Percentiles rank a stretch among this genome's conserved stretches.
These are phyloP conservation scores for Styela plicata DNA, from an alignment of 23 tunicate genomes.

Conservation along the genomic window DNA sequence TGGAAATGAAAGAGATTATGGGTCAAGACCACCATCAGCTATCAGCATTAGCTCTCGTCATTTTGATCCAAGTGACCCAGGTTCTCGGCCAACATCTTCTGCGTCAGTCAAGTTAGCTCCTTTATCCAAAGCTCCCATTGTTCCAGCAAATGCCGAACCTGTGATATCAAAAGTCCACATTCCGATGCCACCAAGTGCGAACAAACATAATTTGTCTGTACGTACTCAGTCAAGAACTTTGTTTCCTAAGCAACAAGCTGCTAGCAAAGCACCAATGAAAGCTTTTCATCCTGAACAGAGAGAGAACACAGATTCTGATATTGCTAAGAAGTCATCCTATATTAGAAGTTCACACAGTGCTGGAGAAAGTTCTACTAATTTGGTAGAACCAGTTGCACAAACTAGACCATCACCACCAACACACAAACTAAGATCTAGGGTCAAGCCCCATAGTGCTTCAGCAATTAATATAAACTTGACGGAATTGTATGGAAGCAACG, in stretches of 20 bases:
- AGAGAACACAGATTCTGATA: not conserved
- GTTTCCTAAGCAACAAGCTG: not conserved
- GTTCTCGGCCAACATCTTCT: conserved; percentile 45
- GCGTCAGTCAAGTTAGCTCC: conserved; percentile 55
- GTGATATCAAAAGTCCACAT: not conserved
- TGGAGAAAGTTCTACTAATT: not conserved
- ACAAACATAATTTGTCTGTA: not conserved
- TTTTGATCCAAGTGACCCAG: conserved; percentile 67
- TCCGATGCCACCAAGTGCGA: not conserved
- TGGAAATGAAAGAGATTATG: conserved; percentile 4
- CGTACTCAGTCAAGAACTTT: conserved; percentile 1
- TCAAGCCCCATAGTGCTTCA: not conserved
- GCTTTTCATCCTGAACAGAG: conserved; percentile 5
- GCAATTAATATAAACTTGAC: not conserved
- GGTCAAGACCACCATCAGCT: conserved; percentile 81
- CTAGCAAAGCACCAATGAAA: conserved; percentile 25
- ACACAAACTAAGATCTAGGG: not conserved
- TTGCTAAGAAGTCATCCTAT: not conserved
- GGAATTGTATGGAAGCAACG: not conserved
- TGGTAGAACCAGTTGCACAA: not conserved
- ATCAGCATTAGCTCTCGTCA: conserved; percentile 42
- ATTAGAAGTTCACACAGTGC: conserved; percentile 4
- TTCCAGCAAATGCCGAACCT: conserved; percentile 25
- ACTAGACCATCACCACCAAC: not conserved
- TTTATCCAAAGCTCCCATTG: conserved; percentile 8